Evolutionary conservation across 2,797 vertebrate genomes (phyloP), one percentile per base, ranked within the genome.

Genomic region (Sebastes wilsoni): DNA sequence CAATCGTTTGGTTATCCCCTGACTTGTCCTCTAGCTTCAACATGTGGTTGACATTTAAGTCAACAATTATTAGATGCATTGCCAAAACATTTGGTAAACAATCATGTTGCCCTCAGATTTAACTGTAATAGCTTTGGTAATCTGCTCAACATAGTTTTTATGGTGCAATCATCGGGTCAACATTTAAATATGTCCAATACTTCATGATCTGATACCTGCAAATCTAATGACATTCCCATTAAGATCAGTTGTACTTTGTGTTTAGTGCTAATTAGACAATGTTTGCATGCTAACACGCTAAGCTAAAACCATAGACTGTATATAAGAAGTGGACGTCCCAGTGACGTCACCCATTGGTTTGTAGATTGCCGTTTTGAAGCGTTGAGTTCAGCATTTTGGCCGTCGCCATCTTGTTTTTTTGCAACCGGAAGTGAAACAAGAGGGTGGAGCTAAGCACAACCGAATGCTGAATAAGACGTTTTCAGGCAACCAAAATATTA

Each of bases 391-490:
- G 42, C 7, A 46, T 18, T 46, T 46, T 46, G 42, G 16, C 16
- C 3, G 7, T 46, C 42, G 6, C 16, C 42, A 46, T 46, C 42
- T 18, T 46, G 16, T 0, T 18, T 4, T 46, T 46, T 46, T 46
- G 16, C 42, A 46, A 20, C 16, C 1, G 0, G 16, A 46, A 20
- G 42, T 46, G 42, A 46, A 4, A 46, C 16, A 2, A 46, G 16
- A 20, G 2, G 42, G 7, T 46, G 42, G 42, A 20, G 1, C 16
- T 46, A 18, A 42, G 38, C 0, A 42, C 14, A 16, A 42, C 38
- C 1, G 0, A 42, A 42, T 0, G 38, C 13, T 42, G 38, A 42
- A 42, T 42, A 42, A 6, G 16, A 46, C 1, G 7, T 46, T 46
- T 46, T 20, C 7, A 8, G 42, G 42, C 16, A 18, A 46, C 16